A percentile compares a stretch with the other conserved stretches of the same genome.
Evolutionary conservation across 1,140 invertebrate genomes (phyloP).

Genomic region (Octopus bimaculoides): DNA sequence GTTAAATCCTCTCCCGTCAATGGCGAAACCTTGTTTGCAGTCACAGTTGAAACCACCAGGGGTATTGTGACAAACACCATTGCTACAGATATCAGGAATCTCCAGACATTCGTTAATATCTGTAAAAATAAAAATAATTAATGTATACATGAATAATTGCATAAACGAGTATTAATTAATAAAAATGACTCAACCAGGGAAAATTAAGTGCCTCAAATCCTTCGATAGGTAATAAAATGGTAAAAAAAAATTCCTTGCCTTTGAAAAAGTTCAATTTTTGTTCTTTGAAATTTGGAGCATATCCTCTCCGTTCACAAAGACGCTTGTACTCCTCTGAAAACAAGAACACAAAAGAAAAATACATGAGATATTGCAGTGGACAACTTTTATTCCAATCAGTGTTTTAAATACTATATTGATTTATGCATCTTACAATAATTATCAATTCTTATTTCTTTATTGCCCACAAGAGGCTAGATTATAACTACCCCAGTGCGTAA

Average conservation of each 20-base stretch:
- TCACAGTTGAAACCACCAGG: constrained; percentile 48
- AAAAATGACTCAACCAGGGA: too few relatives aligned
- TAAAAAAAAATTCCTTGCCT: constrained; percentile 5
- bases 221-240: too few relatives aligned
- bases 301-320: background rate
- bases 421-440: too few relatives aligned
- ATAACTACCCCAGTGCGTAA: too few relatives aligned
- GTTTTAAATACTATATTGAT: too few relatives aligned
- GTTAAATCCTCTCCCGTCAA: constrained; percentile 58
- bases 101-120: constrained; percentile 81
- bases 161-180: too few relatives aligned
- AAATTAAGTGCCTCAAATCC: too few relatives aligned
- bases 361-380: background rate
- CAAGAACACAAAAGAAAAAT: background rate
- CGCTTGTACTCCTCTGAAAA: constrained; percentile 9
- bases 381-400: too few relatives aligned
- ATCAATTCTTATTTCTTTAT: too few relatives aligned
- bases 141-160: too few relatives aligned
- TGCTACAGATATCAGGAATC: constrained; percentile 56
- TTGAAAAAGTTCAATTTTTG: background rate
- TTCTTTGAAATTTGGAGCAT: constrained; percentile 5
- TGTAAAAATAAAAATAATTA: constrained; percentile 18
- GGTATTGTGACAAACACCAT: constrained; percentile 58
- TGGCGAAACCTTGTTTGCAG: constrained; percentile 53
- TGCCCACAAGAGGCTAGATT: too few relatives aligned